Percentiles rank a stretch among this genome's conserved stretches.
Conservation (phyloP, 2,888 invertebrate genomes). For the Eupithecia insigniata region DNA sequence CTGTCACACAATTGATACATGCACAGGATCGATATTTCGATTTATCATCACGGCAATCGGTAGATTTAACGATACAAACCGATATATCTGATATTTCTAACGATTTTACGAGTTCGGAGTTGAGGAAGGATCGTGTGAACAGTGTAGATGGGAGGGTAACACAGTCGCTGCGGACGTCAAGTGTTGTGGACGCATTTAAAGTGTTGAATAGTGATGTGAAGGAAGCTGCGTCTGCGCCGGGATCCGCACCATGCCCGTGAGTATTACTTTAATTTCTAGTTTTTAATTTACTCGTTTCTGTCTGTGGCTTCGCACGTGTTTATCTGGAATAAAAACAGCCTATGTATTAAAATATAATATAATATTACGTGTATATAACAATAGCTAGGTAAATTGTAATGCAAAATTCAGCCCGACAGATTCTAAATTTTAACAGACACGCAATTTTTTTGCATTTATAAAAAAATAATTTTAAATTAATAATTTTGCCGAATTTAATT, state of each 20-base stretch:
- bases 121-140: neutral
- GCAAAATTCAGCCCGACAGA: neutral
- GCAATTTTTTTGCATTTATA: no score
- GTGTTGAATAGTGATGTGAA: constrained; percentile 56
- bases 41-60: constrained; percentile 59
- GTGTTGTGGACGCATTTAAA: constrained; percentile 56
- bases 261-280: constrained; percentile 49
- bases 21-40: constrained; percentile 79
- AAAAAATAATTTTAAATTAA: no score
- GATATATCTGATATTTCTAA: neutral
- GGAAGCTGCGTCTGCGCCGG: constrained; percentile 48
- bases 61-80: constrained; percentile 19
- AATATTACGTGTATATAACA: no score
- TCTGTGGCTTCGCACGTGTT: neutral
- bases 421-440: neutral
- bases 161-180: constrained; percentile 46
- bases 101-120: constrained; percentile 41
- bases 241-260: constrained; percentile 50
- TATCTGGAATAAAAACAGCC: neutral
- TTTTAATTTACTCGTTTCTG: neutral
- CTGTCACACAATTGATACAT: constrained; percentile 76
- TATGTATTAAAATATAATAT: neutral
- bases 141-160: neutral
- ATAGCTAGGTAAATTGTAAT: no score
- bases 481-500: neutral